Base-by-base conservation (phyloP, 2,113 vertebrate species). In the Coptodon rendalli region DNA sequence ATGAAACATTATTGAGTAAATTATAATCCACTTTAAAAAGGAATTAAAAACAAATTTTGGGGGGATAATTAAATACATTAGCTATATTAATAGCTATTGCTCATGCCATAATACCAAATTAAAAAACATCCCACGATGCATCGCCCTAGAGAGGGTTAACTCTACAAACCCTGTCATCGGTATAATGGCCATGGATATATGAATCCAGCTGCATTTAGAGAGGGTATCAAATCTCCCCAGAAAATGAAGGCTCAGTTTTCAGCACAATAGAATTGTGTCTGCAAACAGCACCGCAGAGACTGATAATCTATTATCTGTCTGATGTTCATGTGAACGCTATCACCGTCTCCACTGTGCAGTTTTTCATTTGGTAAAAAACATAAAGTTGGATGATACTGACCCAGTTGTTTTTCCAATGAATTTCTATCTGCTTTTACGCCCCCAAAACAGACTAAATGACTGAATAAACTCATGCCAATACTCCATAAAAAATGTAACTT, bases 181-280 rank as follows among this genome's bases (percentile, higher is more conserved):
- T 50, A 3, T 50, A 19, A 78, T 3, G 45, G 6, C 16, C 6
- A 3, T 19, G 71, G 16, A 11, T 48, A 17, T 17, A 29, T 0
- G 68, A 50, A 1, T 12, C 45, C 73, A 31, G 10, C 45, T 29
- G 29, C 45, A 52, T 78, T 12, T 78, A 50, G 73, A 63, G 59
- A 63, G 59, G 59, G 11, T 63, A 63, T 63, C 43, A 76, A 76
- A 27, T 3, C 38, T 27, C 22, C 22, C 68, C 38, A 17, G 22
- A 48, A 73, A 73, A 73, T 29, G 9, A 76, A 52, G 73, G 45
- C 27, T 78, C 45, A 34, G 27, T 34, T 78, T 52, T 78, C 45
- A 78, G 73, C 16, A 52, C 27, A 78, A 78, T 78, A 52, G 43
- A 31, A 31, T 19, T 1, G 9, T 52, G 73, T 52, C 45, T 78